Evolutionary conservation across 1,140 invertebrate species (phyloP).

Genomic region (Aphaenogaster rudis): DNA sequence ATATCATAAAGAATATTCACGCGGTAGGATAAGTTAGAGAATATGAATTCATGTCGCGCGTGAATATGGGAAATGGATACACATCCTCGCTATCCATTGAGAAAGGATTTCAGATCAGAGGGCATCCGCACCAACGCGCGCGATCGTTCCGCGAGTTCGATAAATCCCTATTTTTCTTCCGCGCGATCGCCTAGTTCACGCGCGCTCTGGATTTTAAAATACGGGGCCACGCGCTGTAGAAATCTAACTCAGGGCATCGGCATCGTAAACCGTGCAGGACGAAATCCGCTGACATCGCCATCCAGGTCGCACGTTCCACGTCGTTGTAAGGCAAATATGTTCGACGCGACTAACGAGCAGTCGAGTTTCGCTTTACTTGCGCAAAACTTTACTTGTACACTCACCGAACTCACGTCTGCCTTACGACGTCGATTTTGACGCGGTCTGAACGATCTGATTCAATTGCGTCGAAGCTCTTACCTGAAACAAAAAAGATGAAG

Average conservation of each 20-base stretch:
- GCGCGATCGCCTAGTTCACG: neutral
- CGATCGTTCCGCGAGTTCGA: constrained; percentile 31
- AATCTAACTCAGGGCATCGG: constrained; percentile 46
- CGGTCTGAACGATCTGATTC: neutral
- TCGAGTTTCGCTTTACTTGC: constrained; percentile 39
- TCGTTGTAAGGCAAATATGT: constrained; percentile 67
- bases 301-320: constrained; percentile 47
- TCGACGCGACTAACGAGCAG: constrained; percentile 67
- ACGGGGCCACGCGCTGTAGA: constrained; percentile 25
- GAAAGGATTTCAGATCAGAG: constrained; percentile 16
- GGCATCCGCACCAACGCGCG: constrained; percentile 5
- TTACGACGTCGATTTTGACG: neutral
- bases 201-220: constrained; percentile 41
- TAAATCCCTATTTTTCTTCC: constrained; percentile 47
- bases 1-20: constrained; percentile 18
- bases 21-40: neutral
- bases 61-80: constrained; percentile 44
- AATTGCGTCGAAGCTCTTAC: constrained; percentile 4
- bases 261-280: neutral
- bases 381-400: constrained; percentile 10
- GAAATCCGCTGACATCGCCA: constrained; percentile 63
- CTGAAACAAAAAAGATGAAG: constrained; percentile 44
- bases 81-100: constrained; percentile 31
- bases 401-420: neutral
- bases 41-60: constrained; percentile 41